Conservation (phyloP, 2,113 vertebrate genomes). For the Psittacula cyanocephala region DNA sequence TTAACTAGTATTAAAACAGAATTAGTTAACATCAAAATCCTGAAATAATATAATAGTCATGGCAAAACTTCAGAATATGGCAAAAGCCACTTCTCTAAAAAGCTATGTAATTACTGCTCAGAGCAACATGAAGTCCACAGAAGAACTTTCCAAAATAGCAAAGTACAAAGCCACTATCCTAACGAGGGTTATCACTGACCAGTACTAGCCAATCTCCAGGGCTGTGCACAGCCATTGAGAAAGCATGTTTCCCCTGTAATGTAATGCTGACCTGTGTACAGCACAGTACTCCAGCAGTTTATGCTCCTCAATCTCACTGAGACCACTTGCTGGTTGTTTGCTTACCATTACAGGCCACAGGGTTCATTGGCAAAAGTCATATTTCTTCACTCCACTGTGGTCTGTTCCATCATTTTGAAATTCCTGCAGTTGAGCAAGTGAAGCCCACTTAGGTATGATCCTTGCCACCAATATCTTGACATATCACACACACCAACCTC, state of each 20-base stretch:
- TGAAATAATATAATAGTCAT: neutral
- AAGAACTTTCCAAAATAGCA: neutral
- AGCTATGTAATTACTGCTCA: neutral
- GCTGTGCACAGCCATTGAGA: neutral
- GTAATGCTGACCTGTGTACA: neutral
- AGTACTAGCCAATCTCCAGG: neutral
- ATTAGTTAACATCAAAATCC: neutral
- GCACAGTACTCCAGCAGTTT: neutral
- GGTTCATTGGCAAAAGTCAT: neutral
- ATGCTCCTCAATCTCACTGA: neutral
- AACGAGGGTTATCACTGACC: neutral
- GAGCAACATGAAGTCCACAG: neutral
- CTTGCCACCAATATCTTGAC: neutral
- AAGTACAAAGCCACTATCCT: accelerated
- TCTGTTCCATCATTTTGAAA: neutral
- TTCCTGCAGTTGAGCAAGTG: neutral
- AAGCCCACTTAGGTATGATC: neutral
- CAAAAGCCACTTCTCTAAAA: neutral
- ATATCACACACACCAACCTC: neutral
- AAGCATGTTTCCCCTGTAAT: neutral
- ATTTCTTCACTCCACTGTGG: neutral
- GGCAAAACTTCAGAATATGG: neutral
- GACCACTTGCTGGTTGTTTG: neutral
- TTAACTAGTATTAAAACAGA: neutral
- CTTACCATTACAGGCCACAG: neutral